Conservation (phyloP, 2,797 vertebrate genomes). For the Arctocebus calabarensis region DNA sequence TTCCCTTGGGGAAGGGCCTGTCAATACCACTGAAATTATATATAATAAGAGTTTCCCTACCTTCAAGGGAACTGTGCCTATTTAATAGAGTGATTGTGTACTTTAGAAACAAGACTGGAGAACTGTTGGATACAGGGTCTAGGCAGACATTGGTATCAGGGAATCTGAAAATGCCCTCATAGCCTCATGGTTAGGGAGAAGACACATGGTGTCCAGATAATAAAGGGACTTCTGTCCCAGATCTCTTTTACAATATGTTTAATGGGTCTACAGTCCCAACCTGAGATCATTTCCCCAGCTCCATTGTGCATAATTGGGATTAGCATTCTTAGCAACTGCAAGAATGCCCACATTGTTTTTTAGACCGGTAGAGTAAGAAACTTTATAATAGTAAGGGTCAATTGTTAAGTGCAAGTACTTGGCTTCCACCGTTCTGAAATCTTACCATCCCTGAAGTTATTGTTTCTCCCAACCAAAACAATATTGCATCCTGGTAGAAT, state of each 20-base stretch:
- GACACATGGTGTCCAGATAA: background rate
- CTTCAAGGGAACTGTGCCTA: background rate
- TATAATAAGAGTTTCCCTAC: background rate
- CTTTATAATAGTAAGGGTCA: background rate
- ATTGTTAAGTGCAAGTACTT: background rate
- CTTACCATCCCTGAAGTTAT: background rate
- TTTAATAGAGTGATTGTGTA: background rate
- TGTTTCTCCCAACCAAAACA: background rate
- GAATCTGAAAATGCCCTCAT: background rate
- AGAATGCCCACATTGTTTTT: background rate
- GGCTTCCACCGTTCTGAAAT: background rate
- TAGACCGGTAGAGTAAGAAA: background rate
- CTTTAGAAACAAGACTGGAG: background rate
- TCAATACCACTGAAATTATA: background rate
- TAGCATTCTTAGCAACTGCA: background rate
- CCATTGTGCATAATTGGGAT: background rate
- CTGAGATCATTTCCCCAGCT: background rate
- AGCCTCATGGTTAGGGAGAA: background rate
- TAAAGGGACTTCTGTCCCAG: background rate
- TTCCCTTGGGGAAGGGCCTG: background rate
- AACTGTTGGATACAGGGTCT: background rate
- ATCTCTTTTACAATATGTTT: background rate
- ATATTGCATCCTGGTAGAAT: background rate
- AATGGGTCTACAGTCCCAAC: background rate
- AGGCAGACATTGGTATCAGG: background rate